Evolutionary conservation across 2,888 invertebrate species (phyloP).

Genomic region (Napeogenes inachia): DNA sequence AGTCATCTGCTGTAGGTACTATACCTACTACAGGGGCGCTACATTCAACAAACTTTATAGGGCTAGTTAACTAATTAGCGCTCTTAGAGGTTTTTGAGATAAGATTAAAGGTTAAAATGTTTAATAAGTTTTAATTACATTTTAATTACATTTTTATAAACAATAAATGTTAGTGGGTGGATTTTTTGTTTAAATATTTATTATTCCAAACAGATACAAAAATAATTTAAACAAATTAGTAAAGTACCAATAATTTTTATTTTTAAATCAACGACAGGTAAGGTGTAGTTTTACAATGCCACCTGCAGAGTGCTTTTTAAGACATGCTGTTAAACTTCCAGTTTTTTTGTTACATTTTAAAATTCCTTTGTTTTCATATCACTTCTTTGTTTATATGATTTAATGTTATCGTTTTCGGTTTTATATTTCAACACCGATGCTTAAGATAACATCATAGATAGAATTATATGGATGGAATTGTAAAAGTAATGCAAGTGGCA

Average conservation of each 20-base stretch:
- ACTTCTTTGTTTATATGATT: conserved; percentile 52
- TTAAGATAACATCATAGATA: conserved; percentile 12
- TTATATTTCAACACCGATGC: conserved; percentile 23
- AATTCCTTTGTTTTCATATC: conserved; percentile 52
- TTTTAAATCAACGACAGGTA: conserved; percentile 40
- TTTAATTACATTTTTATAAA: no score
- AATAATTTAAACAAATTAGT: not conserved
- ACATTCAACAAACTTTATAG: conserved; percentile 15
- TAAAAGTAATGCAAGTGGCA: no score
- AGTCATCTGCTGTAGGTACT: not conserved
- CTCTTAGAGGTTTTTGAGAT: conserved; percentile 7
- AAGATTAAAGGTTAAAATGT: not conserved
- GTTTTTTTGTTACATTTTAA: conserved; percentile 38
- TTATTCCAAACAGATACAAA: no score
- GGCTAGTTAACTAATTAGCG: conserved; percentile 14
- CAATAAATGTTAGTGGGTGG: not conserved
- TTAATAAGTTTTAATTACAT: no score
- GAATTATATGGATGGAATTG: not conserved
- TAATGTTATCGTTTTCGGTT: conserved; percentile 30
- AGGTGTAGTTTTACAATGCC: conserved; percentile 49
- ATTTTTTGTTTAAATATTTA: no score
- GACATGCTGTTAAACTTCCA: conserved; percentile 41
- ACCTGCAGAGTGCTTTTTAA: conserved; percentile 53
- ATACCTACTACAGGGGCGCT: conserved; percentile 17
- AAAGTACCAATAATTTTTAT: conserved; percentile 34